A percentile compares a stretch with the other conserved stretches of the same genome.
phyloP scores from a whole-genome alignment of 2,888 invertebrate species.

The Spodoptera littoralis region DNA sequence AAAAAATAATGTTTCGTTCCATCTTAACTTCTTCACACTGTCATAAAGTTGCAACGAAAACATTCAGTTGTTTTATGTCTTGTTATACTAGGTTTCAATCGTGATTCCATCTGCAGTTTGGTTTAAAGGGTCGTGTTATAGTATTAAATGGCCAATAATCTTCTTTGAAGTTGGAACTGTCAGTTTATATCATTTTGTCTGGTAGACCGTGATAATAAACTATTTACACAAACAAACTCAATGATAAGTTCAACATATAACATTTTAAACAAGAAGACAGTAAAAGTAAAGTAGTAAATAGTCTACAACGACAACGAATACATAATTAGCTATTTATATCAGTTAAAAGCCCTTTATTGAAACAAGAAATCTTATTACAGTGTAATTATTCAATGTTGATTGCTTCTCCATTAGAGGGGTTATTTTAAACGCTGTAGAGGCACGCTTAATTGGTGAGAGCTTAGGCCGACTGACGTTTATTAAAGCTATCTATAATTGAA shows the following conservation, averaged over 20 bases:
- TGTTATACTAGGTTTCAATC: conserved; percentile 1
- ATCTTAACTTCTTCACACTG: conserved; percentile 19
- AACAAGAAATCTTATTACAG: conserved; percentile 12
- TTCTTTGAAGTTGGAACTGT: too few species aligned
- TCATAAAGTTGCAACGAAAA: conserved; percentile 20
- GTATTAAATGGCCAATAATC: too few species aligned
- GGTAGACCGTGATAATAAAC: too few species aligned
- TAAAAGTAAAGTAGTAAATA: conserved; percentile 9
- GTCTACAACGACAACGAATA: conserved; percentile 9
- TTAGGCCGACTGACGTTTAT: conserved; percentile 47
- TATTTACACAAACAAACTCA: too few species aligned
- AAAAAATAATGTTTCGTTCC: conserved; percentile 28
- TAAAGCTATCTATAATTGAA: conserved; percentile 59
- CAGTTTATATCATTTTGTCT: too few species aligned
- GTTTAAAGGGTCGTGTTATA: too few species aligned
- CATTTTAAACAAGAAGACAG: too few species aligned
- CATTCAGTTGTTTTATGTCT: conserved; percentile 31
- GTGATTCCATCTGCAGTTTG: too few species aligned
- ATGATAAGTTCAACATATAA: too few species aligned
- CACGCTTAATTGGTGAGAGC: conserved; percentile 49
- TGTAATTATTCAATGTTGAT: conserved; percentile 46
- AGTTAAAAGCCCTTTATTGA: conserved; percentile 12
- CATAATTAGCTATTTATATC: conserved; percentile 6
- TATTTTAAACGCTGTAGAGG: conserved; percentile 31
- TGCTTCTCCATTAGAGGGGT: conserved; percentile 36